Base-by-base conservation (phyloP, 2,797 vertebrate species). In the Distichodus sexfasciatus region DNA sequence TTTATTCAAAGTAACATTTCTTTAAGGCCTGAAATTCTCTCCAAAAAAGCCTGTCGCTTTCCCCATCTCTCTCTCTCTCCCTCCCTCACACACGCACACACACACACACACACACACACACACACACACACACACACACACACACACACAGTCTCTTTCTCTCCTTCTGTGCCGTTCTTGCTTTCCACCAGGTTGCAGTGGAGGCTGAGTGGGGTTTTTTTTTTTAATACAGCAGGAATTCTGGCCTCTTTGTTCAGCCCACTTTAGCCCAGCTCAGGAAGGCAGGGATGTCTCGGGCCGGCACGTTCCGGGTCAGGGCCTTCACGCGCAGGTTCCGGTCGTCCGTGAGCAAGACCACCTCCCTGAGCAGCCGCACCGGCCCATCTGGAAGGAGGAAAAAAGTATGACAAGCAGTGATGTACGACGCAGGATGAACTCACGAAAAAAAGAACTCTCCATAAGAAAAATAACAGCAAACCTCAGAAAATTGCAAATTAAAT, bases 281-380 rank as follows among this genome's bases (percentile, higher is more conserved):
- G 61, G 94, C 93, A 0, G 96, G 95, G 87, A 99, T 96, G 88
- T 98, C 97, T 69, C 96, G 87, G 60, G 99, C 97, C 0, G 97
- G 97, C 76, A 99, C 97, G 12, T 99, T 97, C 72, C 93, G 94
- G 6, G 97, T 98, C 89, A 99, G 72, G 0, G 97, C 96, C 90
- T 99, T 99, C 80, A 99, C 96, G 1, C 95, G 91, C 75, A 99
- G 92, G 87, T 99, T 99, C 28, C 97, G 93, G 88, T 99, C 97
- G 6, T 99, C 97, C 0, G 97, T 99, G 64, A 99, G 92, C 72
- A 99, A 90, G 43, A 99, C 97, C 80, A 99, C 97, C 85, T 99
- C 95, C 79, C 97, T 89, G 26, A 92, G 90, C 50, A 98, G 86
- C 57, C 86, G 94, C 81, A 98, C 95, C 0, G 94, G 95, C 65